Evolutionary conservation across 2,797 vertebrate genomes (phyloP), one percentile per base, ranked within the genome.

Genomic region (Sebastes trivittatus): DNA sequence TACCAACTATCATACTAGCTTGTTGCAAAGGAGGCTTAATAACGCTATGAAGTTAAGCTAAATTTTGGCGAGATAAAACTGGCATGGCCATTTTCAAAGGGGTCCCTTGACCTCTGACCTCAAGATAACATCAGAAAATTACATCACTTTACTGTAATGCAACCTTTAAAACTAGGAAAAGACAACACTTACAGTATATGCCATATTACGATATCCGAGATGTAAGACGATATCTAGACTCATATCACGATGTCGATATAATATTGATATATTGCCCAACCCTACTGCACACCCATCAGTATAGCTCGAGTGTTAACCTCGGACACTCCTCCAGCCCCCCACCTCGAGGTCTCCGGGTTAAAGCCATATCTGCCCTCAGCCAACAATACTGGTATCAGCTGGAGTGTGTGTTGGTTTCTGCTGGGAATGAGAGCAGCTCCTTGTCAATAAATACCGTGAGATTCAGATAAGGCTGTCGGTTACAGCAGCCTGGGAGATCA

Each of bases 341-440:
- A 22, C 74, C 69, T 71, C 38, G 29, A 64, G 83, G 63, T 52
- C 18, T 36, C 11, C 0, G 36, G 83, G 80, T 87, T 68, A 80
- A 81, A 84, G 60, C 70, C 75, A 78, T 85, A 82, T 73, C 83
- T 76, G 55, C 59, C 20, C 34, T 30, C 23, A 23, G 66, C 29
- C 70, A 22, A 75, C 29, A 62, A 67, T 58, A 56, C 49, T 68
- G 23, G 52, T 87, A 85, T 90, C 85, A 84, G 76, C 78, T 34
- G 49, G n/a, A 59, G 71, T 64, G 61, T 82, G 81, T 81, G 46
- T 80, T 87, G 69, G 61, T 79, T 66, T 86, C 23, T 81, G 72
- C 52, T 76, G 73, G 73, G 55, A 82, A 71, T 22, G 68, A 66
- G 74, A 20, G 32, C 60, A 67, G 62, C 3, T 72, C 62, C 60